Conservation (phyloP, 2,888 invertebrate genomes). For the Trilocha varians region DNA sequence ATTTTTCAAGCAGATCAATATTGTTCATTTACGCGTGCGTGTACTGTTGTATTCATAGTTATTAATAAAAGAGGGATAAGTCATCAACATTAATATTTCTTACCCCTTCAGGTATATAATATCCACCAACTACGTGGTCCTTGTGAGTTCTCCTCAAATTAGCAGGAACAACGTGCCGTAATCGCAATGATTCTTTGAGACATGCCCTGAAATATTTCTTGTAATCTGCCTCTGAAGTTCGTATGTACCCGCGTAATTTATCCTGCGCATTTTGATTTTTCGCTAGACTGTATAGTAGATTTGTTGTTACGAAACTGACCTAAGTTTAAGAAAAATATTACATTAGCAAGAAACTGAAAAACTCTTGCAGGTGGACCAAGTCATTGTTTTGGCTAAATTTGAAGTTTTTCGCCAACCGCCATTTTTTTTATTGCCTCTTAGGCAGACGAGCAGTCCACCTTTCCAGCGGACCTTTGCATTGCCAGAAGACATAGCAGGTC, state of each 20-base stretch:
- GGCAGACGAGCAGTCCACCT: no score
- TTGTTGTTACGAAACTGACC: constrained; percentile 52
- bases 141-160: constrained; percentile 48
- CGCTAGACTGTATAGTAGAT: constrained; percentile 70
- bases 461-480: no score
- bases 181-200: constrained; percentile 74
- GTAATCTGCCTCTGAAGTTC: constrained; percentile 23
- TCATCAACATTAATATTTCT: constrained; percentile 12
- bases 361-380: no score
- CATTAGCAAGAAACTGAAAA: neutral
- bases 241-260: constrained; percentile 49
- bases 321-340: constrained; percentile 18
- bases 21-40: no score
- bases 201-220: constrained; percentile 74
- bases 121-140: constrained; percentile 53
- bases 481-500: no score
- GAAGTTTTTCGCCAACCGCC: no score
- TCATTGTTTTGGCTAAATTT: no score
- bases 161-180: constrained; percentile 47
- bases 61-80: neutral
- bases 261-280: constrained; percentile 67
- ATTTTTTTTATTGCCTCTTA: no score
- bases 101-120: constrained; percentile 57
- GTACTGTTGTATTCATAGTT: no score
- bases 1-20: no score